Base-by-base conservation (phyloP, 1,140 invertebrate genomes). In the Ctenoplectra terminalis region DNA sequence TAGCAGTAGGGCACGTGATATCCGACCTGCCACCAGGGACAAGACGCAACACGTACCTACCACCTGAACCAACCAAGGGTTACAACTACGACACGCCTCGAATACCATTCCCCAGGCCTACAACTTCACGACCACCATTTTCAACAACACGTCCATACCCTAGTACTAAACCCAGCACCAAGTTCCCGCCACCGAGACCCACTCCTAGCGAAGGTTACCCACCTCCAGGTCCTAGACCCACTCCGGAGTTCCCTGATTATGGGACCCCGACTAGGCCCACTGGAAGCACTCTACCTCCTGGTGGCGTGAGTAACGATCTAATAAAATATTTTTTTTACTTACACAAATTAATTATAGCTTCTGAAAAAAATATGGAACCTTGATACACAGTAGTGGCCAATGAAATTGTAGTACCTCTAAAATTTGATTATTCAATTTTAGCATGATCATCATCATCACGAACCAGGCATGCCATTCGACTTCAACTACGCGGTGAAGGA, bases 401-500 rank as follows among this genome's bases (percentile, higher is more conserved):
- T n/a, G n/a, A n/a, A n/a, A n/a, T n/a, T n/a, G n/a, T n/a, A n/a
- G n/a, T n/a, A n/a, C n/a, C n/a, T 40, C 40, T 40, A 40, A 4
- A 40, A 40, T 9, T 5, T 76, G 77, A 31, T 58, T 29, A 78
- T 84, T 61, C 54, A n/a, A 58, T 82, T 81, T 43, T 88, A 94
- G 88, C 92, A 94, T 61, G 93, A 95, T 48, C 94, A 96, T 84
- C 92, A 94, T 54, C 94, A 95, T 80, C 97, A 98, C 91, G 96
- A 97, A 87, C 97, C 97, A 1, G 97, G 96, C 60, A 97, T 97
- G 96, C 97, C 97, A 1, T 98, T 96, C 93, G 97, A 98, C 93
- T 98, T 98, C 94, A 96, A 96, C 78, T 98, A 98, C 91, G 95
- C 96, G 2, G 97, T 98, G 23, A 97, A 97, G 91, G 97, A 98